Percentiles rank a stretch among this genome's conserved stretches.
These are phyloP conservation scores for Sphaerophoria taeniata DNA, from an alignment of 2,888 invertebrate genomes.

Conservation along the genomic window DNA sequence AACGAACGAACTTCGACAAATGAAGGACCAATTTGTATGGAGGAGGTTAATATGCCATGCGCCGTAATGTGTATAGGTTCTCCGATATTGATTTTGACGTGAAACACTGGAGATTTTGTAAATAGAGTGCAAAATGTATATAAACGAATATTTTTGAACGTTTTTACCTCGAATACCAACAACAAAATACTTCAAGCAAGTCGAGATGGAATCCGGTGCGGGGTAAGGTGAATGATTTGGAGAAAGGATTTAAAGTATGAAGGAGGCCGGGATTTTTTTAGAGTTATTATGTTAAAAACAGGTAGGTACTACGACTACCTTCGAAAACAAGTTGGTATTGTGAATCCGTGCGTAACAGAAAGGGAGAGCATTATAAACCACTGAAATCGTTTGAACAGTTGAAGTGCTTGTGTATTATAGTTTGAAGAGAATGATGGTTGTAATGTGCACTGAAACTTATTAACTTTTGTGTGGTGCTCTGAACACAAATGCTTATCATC, in stretches of 20 bases:
- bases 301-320: slow-evolving; percentile 20
- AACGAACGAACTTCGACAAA: slow-evolving; percentile 34
- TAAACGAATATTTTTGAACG: slow-evolving; percentile 65
- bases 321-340: slow-evolving; percentile 1
- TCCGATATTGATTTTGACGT: slow-evolving; percentile 72
- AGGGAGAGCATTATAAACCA: slow-evolving; percentile 10
- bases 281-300: slow-evolving; percentile 59
- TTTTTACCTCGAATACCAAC: slow-evolving; percentile 30
- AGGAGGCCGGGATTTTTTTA: slow-evolving; percentile 19
- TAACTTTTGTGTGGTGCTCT: slow-evolving; percentile 61
- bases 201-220: no score
- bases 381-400: slow-evolving; percentile 14
- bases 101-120: slow-evolving; percentile 68
- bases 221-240: neutral
- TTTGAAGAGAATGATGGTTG: slow-evolving; percentile 35
- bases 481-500: slow-evolving; percentile 61
- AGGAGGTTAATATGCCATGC: slow-evolving; percentile 72
- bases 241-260: neutral
- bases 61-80: slow-evolving; percentile 67
- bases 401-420: slow-evolving; percentile 36
- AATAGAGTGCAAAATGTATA: slow-evolving; percentile 67
- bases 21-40: slow-evolving; percentile 70
- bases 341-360: slow-evolving; percentile 27
- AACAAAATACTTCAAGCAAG: neutral
- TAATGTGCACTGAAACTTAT: slow-evolving; percentile 61